Base-by-base conservation (phyloP, 1,140 invertebrate genomes). In the Bombus affinis region DNA sequence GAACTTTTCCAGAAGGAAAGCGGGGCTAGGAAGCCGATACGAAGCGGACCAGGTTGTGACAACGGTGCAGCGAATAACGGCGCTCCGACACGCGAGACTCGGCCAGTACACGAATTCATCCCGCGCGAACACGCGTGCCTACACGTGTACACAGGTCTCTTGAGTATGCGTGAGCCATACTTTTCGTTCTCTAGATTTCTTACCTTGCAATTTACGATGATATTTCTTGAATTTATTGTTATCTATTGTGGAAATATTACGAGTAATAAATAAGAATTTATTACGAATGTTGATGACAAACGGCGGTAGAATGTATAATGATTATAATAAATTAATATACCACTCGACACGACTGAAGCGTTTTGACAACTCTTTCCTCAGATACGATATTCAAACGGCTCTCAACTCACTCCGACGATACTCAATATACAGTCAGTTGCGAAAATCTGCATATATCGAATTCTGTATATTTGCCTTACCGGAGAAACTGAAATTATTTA, bases 1-100 rank as follows among this genome's bases (percentile, higher is more conserved):
- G 35, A 57, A 78, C 44, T 78, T 84, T 84, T 84, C 39, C 47
- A n/a, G 44, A 22, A 8, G 37, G 73, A 42, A 83, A 83, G 28
- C 35, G 5, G n/a, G 28, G 62, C 6, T 66, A 53, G 42, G 73
- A 83, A 65, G 73, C 57, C 42, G 15, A 68, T 3, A 42, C 73
- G 28, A 42, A 15, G 2, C 8, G 18, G 53, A 76, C 32, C 1
- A 53, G 59, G 13, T 73, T 15, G 81, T 47, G 81, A 75, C 81
- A 82, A 66, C 57, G 71, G 6, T 66, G 6, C 3, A 3, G 4
- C 81, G 81, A 83, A 42, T 77, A 77, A 83, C 62, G 81, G 47
- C 44, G n/a, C 22, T 32, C 22, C 15, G 32, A 78, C 81, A 83
- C 74, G 81, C 81, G 44, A 83, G 18, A 47, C 59, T 35, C 71